Base-by-base conservation (phyloP, 92 coral and sea anemone species). In the Porites evermanni region DNA sequence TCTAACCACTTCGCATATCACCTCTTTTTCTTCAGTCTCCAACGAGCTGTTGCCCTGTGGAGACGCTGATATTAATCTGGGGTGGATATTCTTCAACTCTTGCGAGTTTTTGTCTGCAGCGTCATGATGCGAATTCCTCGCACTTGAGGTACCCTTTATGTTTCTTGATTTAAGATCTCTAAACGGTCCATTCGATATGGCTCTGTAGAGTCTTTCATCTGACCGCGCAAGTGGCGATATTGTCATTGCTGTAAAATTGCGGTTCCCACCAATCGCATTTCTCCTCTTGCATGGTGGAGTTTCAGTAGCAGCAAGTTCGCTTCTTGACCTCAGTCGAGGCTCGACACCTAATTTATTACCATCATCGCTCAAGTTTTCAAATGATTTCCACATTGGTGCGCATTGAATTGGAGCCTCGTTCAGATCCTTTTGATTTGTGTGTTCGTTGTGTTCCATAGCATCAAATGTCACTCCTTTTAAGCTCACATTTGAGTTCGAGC, bases 221-320 rank as follows among this genome's bases (percentile, higher is more conserved):
- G 89, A 90, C 53, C 87, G 83, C 13, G 77, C 93, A 8, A 83
- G 87, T 7, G 87, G 87, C 6, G 87, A 83, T 8, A 83, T 83
- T 8, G 87, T 79, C 10, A 83, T 6, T 11, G 52, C 67, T 16
- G 87, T 8, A 11, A 64, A 47, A 12, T 60, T 65, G 12, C 87
- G 59, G 52, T 83, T 83, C 51, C 73, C 87, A 11, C 44, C 72
- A 52, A 83, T 83, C 12, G 87, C 87, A 53, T 83, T 83, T 12
- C 87, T 64, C 18, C 87, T 83, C 59, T 73, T 73, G 53, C 72
- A 50, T 12, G 87, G 80, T 23, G 87, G 80, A 20, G 87, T 83
- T 7, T 83, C 80, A 23, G 51, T 24, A 44, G 73, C 17, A 13
- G 50, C 80, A 16, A 83, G 87, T 83, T 83, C 87, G 64, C 80